These are phyloP conservation scores for Catocala nupta DNA, from an alignment of 2,888 invertebrate species.

Conservation along the genomic window DNA sequence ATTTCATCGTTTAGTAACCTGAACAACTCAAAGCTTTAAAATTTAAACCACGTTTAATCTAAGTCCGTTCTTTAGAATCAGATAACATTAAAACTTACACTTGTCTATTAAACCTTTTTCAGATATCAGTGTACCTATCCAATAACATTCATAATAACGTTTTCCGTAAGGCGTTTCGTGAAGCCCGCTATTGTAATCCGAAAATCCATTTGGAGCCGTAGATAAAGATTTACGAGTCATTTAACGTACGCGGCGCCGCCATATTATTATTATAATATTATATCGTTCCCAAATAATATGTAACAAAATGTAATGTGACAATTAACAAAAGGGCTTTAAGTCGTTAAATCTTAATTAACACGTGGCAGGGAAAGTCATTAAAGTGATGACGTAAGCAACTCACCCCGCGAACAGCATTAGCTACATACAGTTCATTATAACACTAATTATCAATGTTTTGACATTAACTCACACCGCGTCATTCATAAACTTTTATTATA, in stretches of 20 bases:
- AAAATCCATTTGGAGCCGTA: slow-evolving; percentile 14
- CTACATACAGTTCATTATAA: slow-evolving; percentile 57
- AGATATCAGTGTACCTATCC: not conserved
- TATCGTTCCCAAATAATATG: slow-evolving; percentile 47
- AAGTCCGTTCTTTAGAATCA: too few species aligned
- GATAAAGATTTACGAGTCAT: slow-evolving; percentile 34
- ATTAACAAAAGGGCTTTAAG: slow-evolving; percentile 65
- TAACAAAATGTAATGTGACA: slow-evolving; percentile 63
- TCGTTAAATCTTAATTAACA: slow-evolving; percentile 77
- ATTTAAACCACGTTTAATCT: too few species aligned
- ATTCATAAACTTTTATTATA: slow-evolving; percentile 49
- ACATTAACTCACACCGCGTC: slow-evolving; percentile 35
- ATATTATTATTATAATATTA: slow-evolving; percentile 29
- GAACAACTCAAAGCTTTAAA: too few species aligned
- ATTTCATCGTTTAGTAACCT: too few species aligned
- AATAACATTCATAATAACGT: not conserved
- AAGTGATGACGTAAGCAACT: slow-evolving; percentile 64
- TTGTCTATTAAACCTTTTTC: too few species aligned
- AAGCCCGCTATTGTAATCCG: not conserved
- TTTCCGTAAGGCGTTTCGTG: not conserved
- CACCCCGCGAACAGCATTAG: slow-evolving; percentile 44
- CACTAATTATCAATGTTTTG: slow-evolving; percentile 57
- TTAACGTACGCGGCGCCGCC: slow-evolving; percentile 13
- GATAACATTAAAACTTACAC: too few species aligned
- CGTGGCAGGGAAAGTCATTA: slow-evolving; percentile 64